Percentiles rank a stretch among this genome's conserved stretches.
Conservation (phyloP, 2,797 vertebrate species). For the Echiichthys vipera region DNA sequence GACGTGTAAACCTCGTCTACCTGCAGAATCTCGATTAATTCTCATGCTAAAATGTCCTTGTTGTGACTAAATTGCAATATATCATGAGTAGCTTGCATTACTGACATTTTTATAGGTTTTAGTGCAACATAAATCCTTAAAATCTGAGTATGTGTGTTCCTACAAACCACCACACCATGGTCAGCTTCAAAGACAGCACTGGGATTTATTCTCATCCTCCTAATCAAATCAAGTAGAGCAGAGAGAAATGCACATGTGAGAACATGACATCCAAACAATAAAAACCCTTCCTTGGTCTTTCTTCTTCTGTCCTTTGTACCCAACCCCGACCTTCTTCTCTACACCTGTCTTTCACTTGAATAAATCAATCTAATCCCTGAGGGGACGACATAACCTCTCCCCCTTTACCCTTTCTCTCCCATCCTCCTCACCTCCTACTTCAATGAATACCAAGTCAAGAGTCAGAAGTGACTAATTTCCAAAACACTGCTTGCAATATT, state of each 20-base stretch:
- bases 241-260: not conserved
- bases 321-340: conserved; percentile 40
- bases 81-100: not conserved
- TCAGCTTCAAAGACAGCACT: not conserved
- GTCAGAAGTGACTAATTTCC: not conserved
- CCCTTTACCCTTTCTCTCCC: conserved; percentile 8
- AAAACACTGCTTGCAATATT: conserved; percentile 1
- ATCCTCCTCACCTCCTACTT: conserved; percentile 16
- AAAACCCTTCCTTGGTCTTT: not conserved
- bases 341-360: conserved; percentile 59
- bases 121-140: not conserved
- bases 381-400: conserved; percentile 37
- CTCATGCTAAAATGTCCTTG: not conserved
- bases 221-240: conserved; percentile 27
- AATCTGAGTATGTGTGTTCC: not conserved
- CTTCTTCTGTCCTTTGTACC: conserved; percentile 16
- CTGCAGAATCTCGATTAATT: not conserved
- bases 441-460: conserved; percentile 51
- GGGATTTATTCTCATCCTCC: not conserved
- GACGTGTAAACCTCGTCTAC: not conserved
- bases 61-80: not conserved
- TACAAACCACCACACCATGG: not conserved
- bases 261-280: conserved; percentile 32
- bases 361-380: conserved; percentile 56
- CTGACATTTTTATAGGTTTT: not conserved